Evolutionary conservation across 2,113 vertebrate genomes (phyloP).

Genomic region (Apteryx mantelli): DNA sequence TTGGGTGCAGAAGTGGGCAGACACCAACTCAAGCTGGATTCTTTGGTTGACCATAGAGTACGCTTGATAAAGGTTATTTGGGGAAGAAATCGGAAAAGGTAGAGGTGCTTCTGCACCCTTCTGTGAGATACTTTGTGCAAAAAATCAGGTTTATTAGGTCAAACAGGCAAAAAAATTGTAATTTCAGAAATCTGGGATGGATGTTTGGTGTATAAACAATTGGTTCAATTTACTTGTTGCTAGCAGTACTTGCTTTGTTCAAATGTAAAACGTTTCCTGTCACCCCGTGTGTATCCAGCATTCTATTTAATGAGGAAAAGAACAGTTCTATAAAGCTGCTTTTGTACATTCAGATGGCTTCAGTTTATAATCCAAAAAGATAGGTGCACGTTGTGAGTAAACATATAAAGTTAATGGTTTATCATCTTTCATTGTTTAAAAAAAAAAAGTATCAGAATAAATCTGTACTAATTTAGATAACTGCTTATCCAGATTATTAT

Average conservation of each 20-base stretch:
- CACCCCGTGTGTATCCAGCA: not conserved
- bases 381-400: not conserved
- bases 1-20: not conserved
- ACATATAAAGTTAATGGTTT: not conserved
- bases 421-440: not conserved
- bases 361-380: not conserved
- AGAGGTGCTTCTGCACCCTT: not conserved
- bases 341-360: not conserved
- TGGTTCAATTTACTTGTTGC: constrained; percentile 19
- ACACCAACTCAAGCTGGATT: not conserved
- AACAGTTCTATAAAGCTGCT: not conserved
- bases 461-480: not conserved
- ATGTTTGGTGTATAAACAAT: not conserved
- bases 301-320: not conserved
- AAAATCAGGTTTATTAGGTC: not conserved
- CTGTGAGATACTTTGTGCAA: not conserved
- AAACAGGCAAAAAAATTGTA: not conserved
- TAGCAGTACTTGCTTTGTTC: constrained; percentile 38
- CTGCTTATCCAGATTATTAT: not conserved
- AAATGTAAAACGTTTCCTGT: constrained; percentile 5
- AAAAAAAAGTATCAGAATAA: not conserved
- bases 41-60: not conserved
- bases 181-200: not conserved
- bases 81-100: not conserved
- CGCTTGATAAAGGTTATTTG: not conserved